Evolutionary conservation across 1,140 invertebrate genomes (phyloP).

Genomic region (Philaenus spumarius): DNA sequence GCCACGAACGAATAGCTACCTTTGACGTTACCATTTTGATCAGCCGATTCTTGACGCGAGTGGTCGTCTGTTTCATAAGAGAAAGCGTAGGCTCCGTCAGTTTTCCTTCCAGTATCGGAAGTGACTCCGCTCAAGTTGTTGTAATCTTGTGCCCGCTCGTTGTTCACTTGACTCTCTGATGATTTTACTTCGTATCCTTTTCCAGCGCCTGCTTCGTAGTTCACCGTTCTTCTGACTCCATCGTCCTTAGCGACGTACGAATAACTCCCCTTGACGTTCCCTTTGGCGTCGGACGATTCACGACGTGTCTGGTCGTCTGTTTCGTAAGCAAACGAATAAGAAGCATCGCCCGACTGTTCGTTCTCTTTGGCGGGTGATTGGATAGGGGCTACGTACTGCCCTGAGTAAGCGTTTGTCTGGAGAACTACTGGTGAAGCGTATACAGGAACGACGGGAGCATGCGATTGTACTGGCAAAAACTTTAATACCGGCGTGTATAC

Average conservation of each 20-base stretch:
- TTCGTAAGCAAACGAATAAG: slow-evolving; percentile 29
- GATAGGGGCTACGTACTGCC: too few relatives aligned
- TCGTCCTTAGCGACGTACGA: slow-evolving; percentile 25
- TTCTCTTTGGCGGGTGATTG: too few relatives aligned
- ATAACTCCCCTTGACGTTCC: slow-evolving; percentile 27
- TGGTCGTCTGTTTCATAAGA: slow-evolving; percentile 25
- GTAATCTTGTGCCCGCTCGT: slow-evolving; percentile 2
- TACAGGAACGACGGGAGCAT: too few relatives aligned
- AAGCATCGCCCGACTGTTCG: slow-evolving; percentile 24
- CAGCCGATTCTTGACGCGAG: slow-evolving; percentile 12
- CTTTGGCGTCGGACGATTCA: slow-evolving; percentile 26
- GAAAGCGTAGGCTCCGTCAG: slow-evolving; percentile 26
- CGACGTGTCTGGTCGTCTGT: slow-evolving; percentile 21
- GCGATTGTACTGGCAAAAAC: too few relatives aligned
- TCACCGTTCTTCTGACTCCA: too few relatives aligned
- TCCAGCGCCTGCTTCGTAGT: background rate
- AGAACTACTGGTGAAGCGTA: too few relatives aligned
- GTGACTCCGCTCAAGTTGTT: background rate
- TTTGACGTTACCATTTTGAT: slow-evolving; percentile 14
- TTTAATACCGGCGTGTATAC: too few relatives aligned
- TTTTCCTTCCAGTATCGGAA: slow-evolving; percentile 4
- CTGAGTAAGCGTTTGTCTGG: too few relatives aligned
- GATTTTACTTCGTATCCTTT: background rate
- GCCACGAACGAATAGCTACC: slow-evolving; percentile 22
- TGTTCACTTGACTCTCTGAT: background rate